These are phyloP conservation scores for Elephantulus edwardii DNA, from an alignment of 2,113 vertebrate genomes.

Conservation along the genomic window DNA sequence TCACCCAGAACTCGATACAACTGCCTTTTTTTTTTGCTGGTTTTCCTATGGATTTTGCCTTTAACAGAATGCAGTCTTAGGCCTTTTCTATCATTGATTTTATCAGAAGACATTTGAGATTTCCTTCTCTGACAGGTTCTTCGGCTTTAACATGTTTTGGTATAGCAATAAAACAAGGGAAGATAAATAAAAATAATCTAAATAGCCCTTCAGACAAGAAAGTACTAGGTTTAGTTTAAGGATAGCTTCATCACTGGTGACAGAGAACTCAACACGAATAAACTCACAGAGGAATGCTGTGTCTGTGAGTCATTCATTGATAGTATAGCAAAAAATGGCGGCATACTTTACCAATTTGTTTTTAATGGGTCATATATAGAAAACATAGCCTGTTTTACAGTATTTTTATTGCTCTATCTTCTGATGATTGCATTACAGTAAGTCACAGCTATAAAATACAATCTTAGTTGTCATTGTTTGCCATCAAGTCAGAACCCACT, in stretches of 20 bases:
- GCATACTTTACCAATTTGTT: not conserved
- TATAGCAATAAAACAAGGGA: not conserved
- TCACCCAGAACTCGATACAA: not conserved
- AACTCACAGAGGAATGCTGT: not conserved
- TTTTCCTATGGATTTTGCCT: not conserved
- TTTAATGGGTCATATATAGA: not conserved
- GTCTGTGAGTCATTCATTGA: not conserved
- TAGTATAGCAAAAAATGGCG: not conserved
- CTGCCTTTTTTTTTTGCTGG: not conserved
- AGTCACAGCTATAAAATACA: not conserved
- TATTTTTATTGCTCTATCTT: not conserved
- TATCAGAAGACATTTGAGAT: not conserved
- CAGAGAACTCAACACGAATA: not conserved
- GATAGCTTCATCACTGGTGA: not conserved
- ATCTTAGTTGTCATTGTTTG: not conserved
- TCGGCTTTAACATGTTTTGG: not conserved
- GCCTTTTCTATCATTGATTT: not conserved
- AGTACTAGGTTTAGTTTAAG: not conserved
- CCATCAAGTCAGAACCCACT: not conserved
- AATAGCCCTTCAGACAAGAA: slow-evolving; percentile 15
- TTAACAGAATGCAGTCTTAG: not conserved
- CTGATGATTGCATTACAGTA: not conserved
- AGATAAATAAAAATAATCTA: too few species aligned
- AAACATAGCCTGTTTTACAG: not conserved
- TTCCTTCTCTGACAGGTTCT: not conserved